Conservation (phyloP, 2,113 vertebrate genomes). For the Spheniscus mendiculus region DNA sequence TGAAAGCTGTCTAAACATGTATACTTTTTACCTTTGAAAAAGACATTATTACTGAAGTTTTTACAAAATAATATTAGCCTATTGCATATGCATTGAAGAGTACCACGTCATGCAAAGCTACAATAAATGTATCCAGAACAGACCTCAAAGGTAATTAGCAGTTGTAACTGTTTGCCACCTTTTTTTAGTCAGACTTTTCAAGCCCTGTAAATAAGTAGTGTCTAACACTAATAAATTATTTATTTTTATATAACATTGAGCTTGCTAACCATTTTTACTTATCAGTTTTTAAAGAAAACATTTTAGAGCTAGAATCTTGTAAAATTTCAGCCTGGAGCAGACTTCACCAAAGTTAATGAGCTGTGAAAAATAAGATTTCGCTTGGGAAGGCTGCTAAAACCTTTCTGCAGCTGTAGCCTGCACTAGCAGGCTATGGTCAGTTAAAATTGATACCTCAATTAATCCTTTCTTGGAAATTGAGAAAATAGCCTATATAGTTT, state of each 20-base stretch:
- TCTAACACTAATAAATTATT: neutral
- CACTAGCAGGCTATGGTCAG: neutral
- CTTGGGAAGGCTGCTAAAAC: neutral
- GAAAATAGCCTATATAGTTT: neutral
- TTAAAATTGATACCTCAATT: neutral
- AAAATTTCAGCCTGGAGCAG: constrained; percentile 8
- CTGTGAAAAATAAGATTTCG: neutral
- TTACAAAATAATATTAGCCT: neutral
- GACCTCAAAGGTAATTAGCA: neutral
- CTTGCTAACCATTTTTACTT: neutral
- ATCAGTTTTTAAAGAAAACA: neutral
- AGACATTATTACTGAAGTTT: neutral
- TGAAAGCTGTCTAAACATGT: neutral
- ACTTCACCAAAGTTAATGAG: neutral
- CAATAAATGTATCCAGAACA: neutral
- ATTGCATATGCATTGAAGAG: neutral
- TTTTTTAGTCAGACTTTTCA: neutral
- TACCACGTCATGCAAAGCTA: neutral
- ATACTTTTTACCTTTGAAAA: neutral
- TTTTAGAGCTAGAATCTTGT: neutral
- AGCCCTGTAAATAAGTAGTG: neutral
- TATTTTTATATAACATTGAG: neutral
- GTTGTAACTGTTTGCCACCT: neutral
- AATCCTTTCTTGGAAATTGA: neutral
- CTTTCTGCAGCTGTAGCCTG: neutral